Percentiles rank a stretch among this genome's conserved stretches.
phyloP scores from a whole-genome alignment of 2,888 invertebrate genomes.

The Aphidius colemani region DNA sequence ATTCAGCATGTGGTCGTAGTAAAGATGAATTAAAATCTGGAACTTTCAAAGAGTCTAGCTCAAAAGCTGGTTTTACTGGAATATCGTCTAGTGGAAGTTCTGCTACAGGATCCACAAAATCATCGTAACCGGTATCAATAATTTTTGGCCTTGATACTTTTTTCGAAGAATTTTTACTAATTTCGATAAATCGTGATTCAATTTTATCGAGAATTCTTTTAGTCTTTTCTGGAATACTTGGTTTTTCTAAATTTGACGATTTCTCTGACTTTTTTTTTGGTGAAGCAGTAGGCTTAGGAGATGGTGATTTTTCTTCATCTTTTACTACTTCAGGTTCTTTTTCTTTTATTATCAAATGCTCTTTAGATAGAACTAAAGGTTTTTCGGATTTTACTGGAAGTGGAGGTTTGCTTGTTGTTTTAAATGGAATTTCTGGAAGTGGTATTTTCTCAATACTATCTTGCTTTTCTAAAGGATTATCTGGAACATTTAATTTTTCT shows the following conservation, averaged over 20 bases:
- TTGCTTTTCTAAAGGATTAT: conserved; percentile 52
- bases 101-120: conserved; percentile 58
- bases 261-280: conserved; percentile 34
- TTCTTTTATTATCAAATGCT: conserved; percentile 28
- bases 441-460: conserved; percentile 58
- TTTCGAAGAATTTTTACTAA: conserved; percentile 46
- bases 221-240: conserved; percentile 57
- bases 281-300: conserved; percentile 23
- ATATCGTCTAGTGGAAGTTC: conserved; percentile 57
- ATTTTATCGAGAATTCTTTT: conserved; percentile 56
- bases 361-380: conserved; percentile 33
- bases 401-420: conserved; percentile 29
- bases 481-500: conserved; percentile 47
- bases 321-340: conserved; percentile 20
- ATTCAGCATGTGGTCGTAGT: conserved; percentile 55
- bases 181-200: conserved; percentile 53
- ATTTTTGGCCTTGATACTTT: conserved; percentile 51
- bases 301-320: conserved; percentile 6
- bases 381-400: conserved; percentile 36
- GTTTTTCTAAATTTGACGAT: conserved; percentile 48
- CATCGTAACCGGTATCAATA: conserved; percentile 57
- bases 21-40: conserved; percentile 57
- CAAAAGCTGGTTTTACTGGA: conserved; percentile 54
- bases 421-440: conserved; percentile 52
- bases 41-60: conserved; percentile 56